Conservation (phyloP, 2,113 vertebrate genomes). For the Microcebus lehilahytsara region DNA sequence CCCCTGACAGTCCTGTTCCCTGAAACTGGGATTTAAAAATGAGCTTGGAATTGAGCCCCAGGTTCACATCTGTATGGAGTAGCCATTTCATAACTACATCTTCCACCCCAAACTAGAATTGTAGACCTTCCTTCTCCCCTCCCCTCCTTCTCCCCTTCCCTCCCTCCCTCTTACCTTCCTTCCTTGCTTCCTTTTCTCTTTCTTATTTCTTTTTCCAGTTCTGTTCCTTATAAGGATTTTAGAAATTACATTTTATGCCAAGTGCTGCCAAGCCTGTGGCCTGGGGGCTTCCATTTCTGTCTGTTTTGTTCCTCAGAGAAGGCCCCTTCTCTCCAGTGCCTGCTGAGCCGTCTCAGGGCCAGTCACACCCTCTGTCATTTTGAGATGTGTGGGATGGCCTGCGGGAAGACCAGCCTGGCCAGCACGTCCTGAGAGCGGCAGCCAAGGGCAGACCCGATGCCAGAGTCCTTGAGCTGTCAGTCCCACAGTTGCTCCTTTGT, state of each 20-base stretch:
- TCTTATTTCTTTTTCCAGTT: neutral
- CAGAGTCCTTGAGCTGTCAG: neutral
- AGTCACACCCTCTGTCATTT: neutral
- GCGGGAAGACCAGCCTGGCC: neutral
- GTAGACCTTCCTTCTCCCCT: neutral
- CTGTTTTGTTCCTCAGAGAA: neutral
- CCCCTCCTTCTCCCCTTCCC: fast-evolving
- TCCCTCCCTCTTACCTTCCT: no score
- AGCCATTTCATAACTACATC: neutral
- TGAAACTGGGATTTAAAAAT: neutral
- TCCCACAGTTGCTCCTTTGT: slow-evolving; percentile 39
- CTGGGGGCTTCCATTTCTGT: neutral
- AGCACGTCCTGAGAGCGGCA: neutral
- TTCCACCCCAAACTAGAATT: neutral
- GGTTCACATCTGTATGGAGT: neutral
- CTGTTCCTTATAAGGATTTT: neutral
- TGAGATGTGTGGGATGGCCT: neutral
- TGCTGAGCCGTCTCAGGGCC: no score
- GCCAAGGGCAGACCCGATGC: neutral
- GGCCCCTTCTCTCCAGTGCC: neutral
- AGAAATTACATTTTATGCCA: neutral
- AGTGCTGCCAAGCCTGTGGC: neutral
- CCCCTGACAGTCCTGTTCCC: neutral
- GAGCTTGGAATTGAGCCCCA: neutral
- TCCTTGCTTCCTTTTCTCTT: neutral